Evolutionary conservation across 2,113 vertebrate species (phyloP).

Genomic region (Notarius quadriscutis): DNA sequence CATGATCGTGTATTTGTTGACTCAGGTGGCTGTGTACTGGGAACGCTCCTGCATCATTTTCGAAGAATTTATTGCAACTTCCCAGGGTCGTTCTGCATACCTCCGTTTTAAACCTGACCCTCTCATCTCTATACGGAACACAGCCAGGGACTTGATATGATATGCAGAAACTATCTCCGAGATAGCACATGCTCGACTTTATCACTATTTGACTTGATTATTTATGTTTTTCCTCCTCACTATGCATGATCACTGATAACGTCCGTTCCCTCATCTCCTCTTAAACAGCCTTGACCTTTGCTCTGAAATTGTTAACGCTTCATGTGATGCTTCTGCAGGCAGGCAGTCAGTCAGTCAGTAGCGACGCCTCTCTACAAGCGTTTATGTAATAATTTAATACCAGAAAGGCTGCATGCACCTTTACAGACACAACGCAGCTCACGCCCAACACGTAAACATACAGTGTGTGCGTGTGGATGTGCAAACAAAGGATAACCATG

Average conservation of each 20-base stretch:
- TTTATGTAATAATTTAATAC: slow-evolving; percentile 6
- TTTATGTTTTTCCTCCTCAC: background rate
- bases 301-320: background rate
- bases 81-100: background rate
- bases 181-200: background rate
- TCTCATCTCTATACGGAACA: background rate
- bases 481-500: slow-evolving; percentile 21
- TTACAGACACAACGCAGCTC: background rate
- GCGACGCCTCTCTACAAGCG: background rate
- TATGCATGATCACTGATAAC: slow-evolving; percentile 7
- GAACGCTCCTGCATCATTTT: background rate
- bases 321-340: background rate
- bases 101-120: background rate
- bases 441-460: slow-evolving; percentile 22
- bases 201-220: background rate
- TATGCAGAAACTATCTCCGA: background rate
- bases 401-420: background rate
- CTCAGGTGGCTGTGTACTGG: background rate
- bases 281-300: slow-evolving; percentile 20
- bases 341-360: too few species aligned
- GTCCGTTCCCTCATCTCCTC: background rate
- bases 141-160: background rate
- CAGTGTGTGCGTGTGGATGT: background rate
- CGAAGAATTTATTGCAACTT: background rate
- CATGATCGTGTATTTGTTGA: background rate